Evolutionary conservation across 2,888 invertebrate genomes (phyloP), one percentile per base, ranked within the genome.

Genomic region (Diarsia rubi): DNA sequence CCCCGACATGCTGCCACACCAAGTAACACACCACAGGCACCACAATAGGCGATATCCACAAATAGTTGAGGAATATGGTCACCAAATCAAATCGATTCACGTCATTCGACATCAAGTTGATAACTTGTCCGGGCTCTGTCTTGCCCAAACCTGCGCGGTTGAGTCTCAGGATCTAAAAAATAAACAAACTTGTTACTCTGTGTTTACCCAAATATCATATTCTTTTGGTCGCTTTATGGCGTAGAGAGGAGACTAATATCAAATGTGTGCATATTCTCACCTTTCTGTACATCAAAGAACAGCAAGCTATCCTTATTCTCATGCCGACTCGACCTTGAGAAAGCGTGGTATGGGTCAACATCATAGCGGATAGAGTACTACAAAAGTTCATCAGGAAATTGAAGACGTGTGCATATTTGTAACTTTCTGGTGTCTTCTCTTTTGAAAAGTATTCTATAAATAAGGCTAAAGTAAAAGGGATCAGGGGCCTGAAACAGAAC

Each of bases 81-180:
- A 97, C 97, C 92, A 97, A 93, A 89, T 98, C 98, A 91, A 98
- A 98, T 78, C 98, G 97, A 86, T 97, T 97, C 4, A 98, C 98
- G 90, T 99, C 99, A 88, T 98, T 98, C 0, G 98, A 98, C 94
- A 99, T 96, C 73, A 99, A 94, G 92, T 98, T 98, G 59, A 98
- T 97, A 85, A 99, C 97, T 93, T 98, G 98, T 0, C 98, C 98
- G 82, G 98, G 92, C 94, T 97, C 89, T 91, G 98, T 97, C 90
- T 97, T 96, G 60, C 96, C 96, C 81, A 98, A 89, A 1, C 98
- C 97, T 3, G 94, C 91, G 82, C 97, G 97, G 87, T 97, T 97
- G 0, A 96, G 91, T 90, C 92, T 95, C 70, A 96, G 83, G 72
- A 96, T 94, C 96, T 96, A 84, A 92, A 93, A 73, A 63, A 16